phyloP scores from a whole-genome alignment of 2,113 vertebrate species.

The Meleagris gallopavo region DNA sequence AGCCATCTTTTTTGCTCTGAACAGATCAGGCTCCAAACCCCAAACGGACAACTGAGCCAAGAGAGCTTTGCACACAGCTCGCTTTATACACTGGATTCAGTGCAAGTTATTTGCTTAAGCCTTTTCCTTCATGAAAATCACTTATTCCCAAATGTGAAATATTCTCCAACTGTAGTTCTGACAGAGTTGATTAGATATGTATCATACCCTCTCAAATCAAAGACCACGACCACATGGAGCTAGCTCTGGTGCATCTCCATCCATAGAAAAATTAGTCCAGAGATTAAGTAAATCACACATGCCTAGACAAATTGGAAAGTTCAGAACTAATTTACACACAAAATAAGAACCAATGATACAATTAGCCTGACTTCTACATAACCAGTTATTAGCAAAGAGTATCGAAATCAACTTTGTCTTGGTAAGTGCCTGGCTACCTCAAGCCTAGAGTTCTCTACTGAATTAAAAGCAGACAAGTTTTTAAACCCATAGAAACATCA shows the following conservation, averaged over 20 bases:
- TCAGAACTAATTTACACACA: neutral
- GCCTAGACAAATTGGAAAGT: neutral
- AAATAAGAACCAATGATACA: neutral
- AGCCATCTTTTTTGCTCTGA: neutral
- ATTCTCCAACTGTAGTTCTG: neutral
- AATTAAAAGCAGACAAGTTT: neutral
- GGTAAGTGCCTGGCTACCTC: neutral
- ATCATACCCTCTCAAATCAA: neutral
- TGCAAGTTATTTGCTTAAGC: neutral
- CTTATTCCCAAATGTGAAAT: neutral
- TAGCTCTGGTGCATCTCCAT: neutral
- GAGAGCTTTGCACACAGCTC: neutral
- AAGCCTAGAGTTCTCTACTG: neutral
- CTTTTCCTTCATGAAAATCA: neutral
- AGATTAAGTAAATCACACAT: neutral
- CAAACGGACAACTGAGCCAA: neutral
- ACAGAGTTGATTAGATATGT: neutral
- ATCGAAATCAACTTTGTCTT: neutral
- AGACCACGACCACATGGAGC: neutral
- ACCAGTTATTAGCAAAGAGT: neutral
- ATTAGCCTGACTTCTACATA: neutral
- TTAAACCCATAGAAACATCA: neutral
- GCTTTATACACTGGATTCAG: neutral
- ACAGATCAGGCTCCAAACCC: neutral
- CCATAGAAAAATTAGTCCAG: neutral